Percentiles rank a stretch among this genome's conserved stretches.
Evolutionary conservation across 1,140 invertebrate species (phyloP).

Genomic region (Heliothis subflexa): DNA sequence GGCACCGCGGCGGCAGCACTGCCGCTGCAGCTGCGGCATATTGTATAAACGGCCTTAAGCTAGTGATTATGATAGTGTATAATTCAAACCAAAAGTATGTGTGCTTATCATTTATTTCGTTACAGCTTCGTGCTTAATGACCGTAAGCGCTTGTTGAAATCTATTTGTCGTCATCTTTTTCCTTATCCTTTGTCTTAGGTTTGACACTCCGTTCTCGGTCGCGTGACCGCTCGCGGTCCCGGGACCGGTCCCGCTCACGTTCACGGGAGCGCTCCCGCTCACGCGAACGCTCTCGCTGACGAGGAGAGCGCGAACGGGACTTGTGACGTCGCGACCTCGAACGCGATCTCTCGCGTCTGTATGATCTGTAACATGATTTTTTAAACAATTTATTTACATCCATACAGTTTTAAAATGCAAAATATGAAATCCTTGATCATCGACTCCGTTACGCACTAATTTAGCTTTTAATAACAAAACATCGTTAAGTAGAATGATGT

Average conservation of each 20-base stretch:
- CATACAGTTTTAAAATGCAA: too few species aligned
- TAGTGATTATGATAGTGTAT: too few species aligned
- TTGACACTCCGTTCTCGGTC: conserved; percentile 74
- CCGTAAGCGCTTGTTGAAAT: neutral
- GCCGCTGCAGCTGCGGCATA: too few species aligned
- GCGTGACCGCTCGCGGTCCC: conserved; percentile 59
- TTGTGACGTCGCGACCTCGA: conserved; percentile 82
- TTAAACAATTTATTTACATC: too few species aligned
- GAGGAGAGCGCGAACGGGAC: conserved; percentile 81
- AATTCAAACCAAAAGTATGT: neutral
- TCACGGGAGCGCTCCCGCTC: conserved; percentile 60
- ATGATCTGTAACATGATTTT: conserved; percentile 65
- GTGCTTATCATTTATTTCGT: conserved; percentile 39
- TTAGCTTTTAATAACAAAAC: too few species aligned
- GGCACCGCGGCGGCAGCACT: too few species aligned
- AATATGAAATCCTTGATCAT: too few species aligned
- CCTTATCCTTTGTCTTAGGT: conserved; percentile 78
- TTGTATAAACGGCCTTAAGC: too few species aligned
- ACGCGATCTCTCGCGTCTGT: conserved; percentile 80
- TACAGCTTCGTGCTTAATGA: neutral
- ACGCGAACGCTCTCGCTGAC: conserved; percentile 67
- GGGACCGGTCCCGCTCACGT: conserved; percentile 59
- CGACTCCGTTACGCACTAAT: too few species aligned
- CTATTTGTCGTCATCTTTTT: conserved; percentile 81
- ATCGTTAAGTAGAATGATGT: too few species aligned